Conservation (phyloP, 2,888 invertebrate genomes). For the Thumatha senex region DNA sequence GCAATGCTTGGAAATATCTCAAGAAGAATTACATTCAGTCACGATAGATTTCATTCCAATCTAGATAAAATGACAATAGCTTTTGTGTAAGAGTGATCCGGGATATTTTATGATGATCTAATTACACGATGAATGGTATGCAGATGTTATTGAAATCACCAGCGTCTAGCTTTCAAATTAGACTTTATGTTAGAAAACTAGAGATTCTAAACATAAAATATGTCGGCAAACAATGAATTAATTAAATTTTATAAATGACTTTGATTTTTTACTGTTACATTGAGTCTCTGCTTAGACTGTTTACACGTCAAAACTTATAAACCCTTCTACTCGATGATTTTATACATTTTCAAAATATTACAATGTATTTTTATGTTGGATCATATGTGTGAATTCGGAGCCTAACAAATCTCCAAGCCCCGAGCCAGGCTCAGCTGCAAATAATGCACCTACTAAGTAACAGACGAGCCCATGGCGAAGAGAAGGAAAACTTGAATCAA, state of each 20-base stretch:
- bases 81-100: constrained; percentile 44
- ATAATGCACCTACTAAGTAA: too few relatives aligned
- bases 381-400: too few relatives aligned
- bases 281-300: too few relatives aligned
- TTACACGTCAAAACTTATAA: too few relatives aligned
- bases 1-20: constrained; percentile 3
- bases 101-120: constrained; percentile 23
- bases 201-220: background rate
- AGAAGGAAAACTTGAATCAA: too few relatives aligned
- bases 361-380: too few relatives aligned
- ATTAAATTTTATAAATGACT: background rate
- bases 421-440: too few relatives aligned
- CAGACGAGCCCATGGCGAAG: too few relatives aligned
- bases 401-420: too few relatives aligned
- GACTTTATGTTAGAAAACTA: background rate
- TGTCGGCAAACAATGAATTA: background rate
- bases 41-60: constrained; percentile 44
- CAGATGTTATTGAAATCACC: constrained; percentile 15
- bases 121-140: constrained; percentile 30
- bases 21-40: constrained; percentile 20
- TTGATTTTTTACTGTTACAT: too few relatives aligned
- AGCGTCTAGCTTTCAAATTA: background rate
- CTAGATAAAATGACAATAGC: constrained; percentile 54
- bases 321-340: too few relatives aligned
- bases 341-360: too few relatives aligned